These are phyloP conservation scores for Marisa cornuarietis DNA, from an alignment of 1,140 invertebrate genomes.

Conservation along the genomic window DNA sequence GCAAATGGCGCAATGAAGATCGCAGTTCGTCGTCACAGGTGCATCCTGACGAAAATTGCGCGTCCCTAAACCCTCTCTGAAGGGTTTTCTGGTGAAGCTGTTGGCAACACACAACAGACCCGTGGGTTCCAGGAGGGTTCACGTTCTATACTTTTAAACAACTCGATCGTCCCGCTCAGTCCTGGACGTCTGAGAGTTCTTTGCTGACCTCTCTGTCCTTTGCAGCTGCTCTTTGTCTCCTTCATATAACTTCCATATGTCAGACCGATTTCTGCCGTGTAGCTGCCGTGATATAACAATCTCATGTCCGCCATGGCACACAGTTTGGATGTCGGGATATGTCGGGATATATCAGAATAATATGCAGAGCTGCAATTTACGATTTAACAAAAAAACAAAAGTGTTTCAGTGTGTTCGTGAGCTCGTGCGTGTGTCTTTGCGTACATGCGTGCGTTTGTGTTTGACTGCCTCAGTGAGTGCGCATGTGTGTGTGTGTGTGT, in stretches of 20 bases:
- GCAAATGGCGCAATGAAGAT: no score
- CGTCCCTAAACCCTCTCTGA: no score
- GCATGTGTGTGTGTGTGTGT: conserved; percentile 4
- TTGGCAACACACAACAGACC: no score
- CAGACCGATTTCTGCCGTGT: not conserved
- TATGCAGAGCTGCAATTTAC: not conserved
- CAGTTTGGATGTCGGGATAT: not conserved
- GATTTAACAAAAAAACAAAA: not conserved
- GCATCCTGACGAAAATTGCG: no score
- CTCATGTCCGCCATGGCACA: no score
- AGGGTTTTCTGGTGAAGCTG: no score
- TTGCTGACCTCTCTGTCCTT: not conserved
- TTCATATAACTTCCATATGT: not conserved
- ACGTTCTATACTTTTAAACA: no score
- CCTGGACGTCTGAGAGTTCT: no score
- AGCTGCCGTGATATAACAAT: no score
- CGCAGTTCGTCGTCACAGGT: no score
- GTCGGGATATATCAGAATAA: not conserved
- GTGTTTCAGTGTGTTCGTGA: not conserved
- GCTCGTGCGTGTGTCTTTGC: not conserved
- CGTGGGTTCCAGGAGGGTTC: no score
- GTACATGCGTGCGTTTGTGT: not conserved
- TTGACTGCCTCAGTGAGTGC: not conserved
- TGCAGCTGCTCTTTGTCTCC: not conserved
- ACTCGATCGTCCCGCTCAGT: no score